Percentiles rank a stretch among this genome's conserved stretches.
These are phyloP conservation scores for Leptopilina myrica DNA, from an alignment of 2,888 invertebrate genomes.

Conservation along the genomic window DNA sequence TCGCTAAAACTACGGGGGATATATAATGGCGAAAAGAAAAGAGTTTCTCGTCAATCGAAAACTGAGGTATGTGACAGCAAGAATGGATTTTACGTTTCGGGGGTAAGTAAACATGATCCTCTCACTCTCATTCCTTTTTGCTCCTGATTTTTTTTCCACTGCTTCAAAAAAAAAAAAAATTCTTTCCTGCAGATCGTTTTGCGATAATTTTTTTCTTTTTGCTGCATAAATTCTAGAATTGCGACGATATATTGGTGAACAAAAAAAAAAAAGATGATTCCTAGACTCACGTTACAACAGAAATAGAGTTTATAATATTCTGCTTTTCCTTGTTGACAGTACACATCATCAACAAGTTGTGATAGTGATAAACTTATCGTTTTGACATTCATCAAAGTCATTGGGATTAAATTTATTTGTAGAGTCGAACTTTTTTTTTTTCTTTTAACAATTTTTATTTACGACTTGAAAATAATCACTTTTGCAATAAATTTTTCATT, in stretches of 20 bases:
- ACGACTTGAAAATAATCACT: too few species aligned
- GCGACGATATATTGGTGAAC: neutral
- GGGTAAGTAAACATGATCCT: constrained; percentile 2
- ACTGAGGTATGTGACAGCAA: neutral
- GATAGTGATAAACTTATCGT: constrained; percentile 25
- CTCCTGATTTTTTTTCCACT: constrained; percentile 2
- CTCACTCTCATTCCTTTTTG: neutral
- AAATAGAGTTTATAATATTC: constrained; percentile 4
- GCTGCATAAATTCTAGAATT: neutral
- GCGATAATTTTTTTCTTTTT: neutral
- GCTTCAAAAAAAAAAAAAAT: too few species aligned
- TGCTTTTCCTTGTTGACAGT: constrained; percentile 29
- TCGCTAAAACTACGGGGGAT: constrained; percentile 40
- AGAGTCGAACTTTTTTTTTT: neutral
- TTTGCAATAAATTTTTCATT: too few species aligned
- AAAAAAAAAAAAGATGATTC: neutral
- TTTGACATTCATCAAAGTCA: constrained; percentile 22
- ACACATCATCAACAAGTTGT: constrained; percentile 1
- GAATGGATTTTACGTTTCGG: neutral
- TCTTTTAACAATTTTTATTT: too few species aligned
- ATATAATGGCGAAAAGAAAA: neutral
- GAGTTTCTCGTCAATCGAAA: neutral
- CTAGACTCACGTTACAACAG: neutral
- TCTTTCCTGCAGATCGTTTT: constrained; percentile 9
- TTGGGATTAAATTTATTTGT: constrained; percentile 2